Percentiles rank a stretch among this genome's conserved stretches.
These are phyloP conservation scores for Alloscopus bannaensis DNA, from an alignment of 2,888 invertebrate genomes.

Conservation along the genomic window DNA sequence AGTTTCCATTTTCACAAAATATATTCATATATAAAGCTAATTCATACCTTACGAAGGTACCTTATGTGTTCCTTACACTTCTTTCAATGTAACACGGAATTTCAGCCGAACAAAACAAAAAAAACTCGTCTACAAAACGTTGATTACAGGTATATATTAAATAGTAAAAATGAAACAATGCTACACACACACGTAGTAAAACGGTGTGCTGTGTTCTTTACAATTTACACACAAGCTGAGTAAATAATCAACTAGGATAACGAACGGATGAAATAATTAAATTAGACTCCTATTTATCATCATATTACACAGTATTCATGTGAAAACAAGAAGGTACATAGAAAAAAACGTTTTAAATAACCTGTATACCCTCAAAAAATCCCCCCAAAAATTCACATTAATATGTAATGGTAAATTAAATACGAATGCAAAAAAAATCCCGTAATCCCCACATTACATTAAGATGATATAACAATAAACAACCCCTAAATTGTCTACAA, in stretches of 20 bases:
- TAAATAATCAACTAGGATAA: slow-evolving; percentile 18
- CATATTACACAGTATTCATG: slow-evolving; percentile 32
- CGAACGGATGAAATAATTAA: slow-evolving; percentile 28
- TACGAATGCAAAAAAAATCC: slow-evolving; percentile 5
- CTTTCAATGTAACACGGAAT: slow-evolving; percentile 18
- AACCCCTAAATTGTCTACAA: not conserved
- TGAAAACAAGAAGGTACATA: slow-evolving; percentile 49
- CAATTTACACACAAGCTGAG: slow-evolving; percentile 22
- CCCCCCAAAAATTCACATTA: slow-evolving; percentile 40
- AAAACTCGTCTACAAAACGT: slow-evolving; percentile 5
- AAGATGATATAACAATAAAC: slow-evolving; percentile 11
- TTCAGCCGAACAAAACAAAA: slow-evolving; percentile 33
- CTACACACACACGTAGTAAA: slow-evolving; percentile 14
- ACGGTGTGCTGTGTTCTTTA: slow-evolving; percentile 8
- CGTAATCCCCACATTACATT: not conserved
- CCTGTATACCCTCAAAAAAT: slow-evolving; percentile 50
- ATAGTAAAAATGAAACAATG: slow-evolving; percentile 33
- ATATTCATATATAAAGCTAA: slow-evolving; percentile 3
- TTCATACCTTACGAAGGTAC: not conserved
- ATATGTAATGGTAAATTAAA: slow-evolving; percentile 1
- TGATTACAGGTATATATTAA: slow-evolving; percentile 5
- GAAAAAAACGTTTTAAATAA: slow-evolving; percentile 58
- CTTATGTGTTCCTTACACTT: too few species aligned
- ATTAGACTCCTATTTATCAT: slow-evolving; percentile 10
- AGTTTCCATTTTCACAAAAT: slow-evolving; percentile 45